These are phyloP conservation scores for Cercopithecus neglectus DNA, from an alignment of 2,797 vertebrate species.

Conservation along the genomic window DNA sequence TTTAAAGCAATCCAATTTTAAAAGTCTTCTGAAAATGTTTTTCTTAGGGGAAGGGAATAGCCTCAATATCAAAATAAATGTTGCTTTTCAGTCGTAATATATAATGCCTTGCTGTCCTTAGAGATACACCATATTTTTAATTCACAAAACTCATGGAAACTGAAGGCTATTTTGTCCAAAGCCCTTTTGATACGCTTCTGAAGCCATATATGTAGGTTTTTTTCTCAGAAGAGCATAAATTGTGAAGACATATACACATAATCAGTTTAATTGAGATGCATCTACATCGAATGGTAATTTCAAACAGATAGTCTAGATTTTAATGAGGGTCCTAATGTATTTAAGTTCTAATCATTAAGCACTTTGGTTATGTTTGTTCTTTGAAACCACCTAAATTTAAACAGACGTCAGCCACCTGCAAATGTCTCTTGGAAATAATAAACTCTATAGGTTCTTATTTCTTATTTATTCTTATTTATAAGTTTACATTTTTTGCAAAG, in stretches of 20 bases:
- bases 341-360: background rate
- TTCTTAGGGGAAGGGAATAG: background rate
- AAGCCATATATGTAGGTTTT: background rate
- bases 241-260: background rate
- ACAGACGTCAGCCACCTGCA: background rate
- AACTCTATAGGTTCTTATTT: background rate
- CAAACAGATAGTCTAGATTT: slow-evolving; percentile 12
- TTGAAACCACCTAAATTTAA: background rate
- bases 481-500: background rate
- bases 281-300: background rate
- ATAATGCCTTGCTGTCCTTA: slow-evolving; percentile 7
- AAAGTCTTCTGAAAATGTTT: slow-evolving; percentile 50
- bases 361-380: background rate
- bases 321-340: slow-evolving; percentile 4
- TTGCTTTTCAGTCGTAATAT: slow-evolving; percentile 32
- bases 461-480: background rate
- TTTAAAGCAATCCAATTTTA: slow-evolving; percentile 65
- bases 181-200: background rate
- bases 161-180: background rate
- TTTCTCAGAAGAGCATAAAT: background rate
- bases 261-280: slow-evolving; percentile 29
- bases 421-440: background rate
- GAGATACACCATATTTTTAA: slow-evolving; percentile 22
- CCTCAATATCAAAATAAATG: slow-evolving; percentile 29
- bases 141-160: background rate